Percentiles rank a stretch among this genome's conserved stretches.
Evolutionary conservation across 1,140 invertebrate genomes (phyloP).

Genomic region (Ostrea edulis): DNA sequence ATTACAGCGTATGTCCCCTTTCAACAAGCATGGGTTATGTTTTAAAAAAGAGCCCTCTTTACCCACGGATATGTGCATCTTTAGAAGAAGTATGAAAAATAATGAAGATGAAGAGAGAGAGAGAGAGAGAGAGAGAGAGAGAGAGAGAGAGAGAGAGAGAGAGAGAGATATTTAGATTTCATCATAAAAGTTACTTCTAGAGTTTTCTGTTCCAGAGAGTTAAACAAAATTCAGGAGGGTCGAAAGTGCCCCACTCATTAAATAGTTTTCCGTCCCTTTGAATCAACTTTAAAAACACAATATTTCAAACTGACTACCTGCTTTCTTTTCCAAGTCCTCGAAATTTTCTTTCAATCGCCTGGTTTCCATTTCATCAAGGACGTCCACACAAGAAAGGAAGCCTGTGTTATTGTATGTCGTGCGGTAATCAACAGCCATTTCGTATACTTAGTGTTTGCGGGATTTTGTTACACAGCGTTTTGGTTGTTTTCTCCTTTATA

Average conservation of each 20-base stretch:
- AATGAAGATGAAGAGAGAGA: neutral
- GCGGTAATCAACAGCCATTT: neutral
- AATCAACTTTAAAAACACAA: neutral
- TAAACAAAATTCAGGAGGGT: no score
- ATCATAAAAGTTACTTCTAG: neutral
- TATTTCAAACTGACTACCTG: neutral
- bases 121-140: no score
- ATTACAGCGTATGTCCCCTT: no score
- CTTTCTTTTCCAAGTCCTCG: neutral
- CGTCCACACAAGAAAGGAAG: neutral
- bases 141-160: no score
- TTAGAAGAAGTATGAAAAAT: neutral
- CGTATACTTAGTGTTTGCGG: neutral
- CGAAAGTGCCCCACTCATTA: no score
- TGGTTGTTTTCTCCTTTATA: neutral
- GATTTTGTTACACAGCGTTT: neutral
- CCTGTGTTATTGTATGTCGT: neutral
- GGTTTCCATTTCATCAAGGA: neutral
- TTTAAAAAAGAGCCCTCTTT: no score
- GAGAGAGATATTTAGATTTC: no score
- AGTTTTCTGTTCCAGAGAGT: neutral
- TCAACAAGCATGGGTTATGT: no score
- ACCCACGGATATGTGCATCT: neutral
- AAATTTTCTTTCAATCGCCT: slow-evolving; percentile 8
- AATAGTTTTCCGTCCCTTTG: neutral